Conservation (phyloP, 2,888 invertebrate genomes). For the Ochropacha duplaris region DNA sequence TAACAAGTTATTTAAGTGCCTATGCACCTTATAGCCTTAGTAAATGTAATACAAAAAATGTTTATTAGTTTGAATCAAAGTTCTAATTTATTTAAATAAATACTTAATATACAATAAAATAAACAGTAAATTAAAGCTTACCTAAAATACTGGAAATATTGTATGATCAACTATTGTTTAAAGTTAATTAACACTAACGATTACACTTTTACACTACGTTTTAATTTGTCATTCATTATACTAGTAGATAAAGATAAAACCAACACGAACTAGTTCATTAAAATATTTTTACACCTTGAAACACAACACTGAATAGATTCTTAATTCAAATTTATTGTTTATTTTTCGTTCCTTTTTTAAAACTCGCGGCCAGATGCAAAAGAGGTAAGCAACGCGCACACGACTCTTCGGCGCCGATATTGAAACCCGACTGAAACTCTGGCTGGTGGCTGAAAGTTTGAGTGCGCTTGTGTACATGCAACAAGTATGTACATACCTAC, state of each 20-base stretch:
- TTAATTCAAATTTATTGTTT: neutral
- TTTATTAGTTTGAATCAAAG: too few relatives aligned
- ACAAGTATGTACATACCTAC: slow-evolving; percentile 50
- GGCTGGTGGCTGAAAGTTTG: slow-evolving; percentile 28
- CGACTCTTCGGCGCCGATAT: slow-evolving; percentile 31
- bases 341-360: neutral
- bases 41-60: too few relatives aligned
- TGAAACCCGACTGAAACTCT: slow-evolving; percentile 40
- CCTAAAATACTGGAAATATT: neutral
- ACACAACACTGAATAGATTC: neutral
- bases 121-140: neutral
- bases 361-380: slow-evolving; percentile 2
- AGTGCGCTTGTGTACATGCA: slow-evolving; percentile 41
- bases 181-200: neutral
- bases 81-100: too few relatives aligned
- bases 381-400: slow-evolving; percentile 14
- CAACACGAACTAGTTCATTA: neutral
- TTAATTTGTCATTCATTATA: neutral
- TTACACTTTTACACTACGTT: neutral
- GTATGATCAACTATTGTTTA: neutral
- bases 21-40: too few relatives aligned
- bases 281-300: neutral
- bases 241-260: neutral
- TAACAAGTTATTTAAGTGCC: too few relatives aligned
- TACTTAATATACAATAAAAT: neutral